Evolutionary conservation across 2,797 vertebrate genomes (phyloP).

Genomic region (Vespertilio murinus): DNA sequence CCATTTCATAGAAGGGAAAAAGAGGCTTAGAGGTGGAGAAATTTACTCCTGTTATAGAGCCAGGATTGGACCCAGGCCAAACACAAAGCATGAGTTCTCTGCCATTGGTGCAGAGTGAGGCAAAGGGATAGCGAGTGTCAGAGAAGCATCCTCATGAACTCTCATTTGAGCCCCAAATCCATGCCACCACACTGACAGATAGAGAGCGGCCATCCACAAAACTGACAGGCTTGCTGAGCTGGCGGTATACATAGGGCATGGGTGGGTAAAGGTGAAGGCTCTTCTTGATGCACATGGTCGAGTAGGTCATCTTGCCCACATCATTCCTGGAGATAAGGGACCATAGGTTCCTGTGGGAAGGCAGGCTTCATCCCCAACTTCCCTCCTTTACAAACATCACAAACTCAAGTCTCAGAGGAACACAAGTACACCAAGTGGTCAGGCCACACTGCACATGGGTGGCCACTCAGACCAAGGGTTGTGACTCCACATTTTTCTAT

Average conservation of each 20-base stretch:
- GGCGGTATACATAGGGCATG: slow-evolving; percentile 86
- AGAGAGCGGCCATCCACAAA: slow-evolving; percentile 89
- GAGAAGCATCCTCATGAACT: background rate
- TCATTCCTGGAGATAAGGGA: slow-evolving; percentile 82
- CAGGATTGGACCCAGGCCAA: background rate
- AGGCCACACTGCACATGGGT: background rate
- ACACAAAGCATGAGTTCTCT: background rate
- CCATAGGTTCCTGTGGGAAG: accelerated
- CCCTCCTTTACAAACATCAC: background rate
- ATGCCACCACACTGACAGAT: slow-evolving; percentile 84
- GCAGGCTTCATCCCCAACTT: background rate
- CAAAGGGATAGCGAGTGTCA: background rate
- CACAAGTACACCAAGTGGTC: background rate
- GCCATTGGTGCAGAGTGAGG: background rate
- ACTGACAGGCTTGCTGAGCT: slow-evolving; percentile 85
- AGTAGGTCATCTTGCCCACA: slow-evolving; percentile 89
- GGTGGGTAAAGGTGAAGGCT: slow-evolving; percentile 89
- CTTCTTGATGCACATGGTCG: slow-evolving; percentile 93
- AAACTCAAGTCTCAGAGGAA: background rate
- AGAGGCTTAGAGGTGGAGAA: background rate
- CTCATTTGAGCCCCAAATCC: background rate
- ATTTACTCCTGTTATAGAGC: background rate
- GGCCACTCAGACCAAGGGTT: background rate
- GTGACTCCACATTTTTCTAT: background rate
- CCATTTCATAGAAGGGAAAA: background rate